phyloP scores from a whole-genome alignment of 1,140 invertebrate species.

The Oryzaephilus surinamensis region DNA sequence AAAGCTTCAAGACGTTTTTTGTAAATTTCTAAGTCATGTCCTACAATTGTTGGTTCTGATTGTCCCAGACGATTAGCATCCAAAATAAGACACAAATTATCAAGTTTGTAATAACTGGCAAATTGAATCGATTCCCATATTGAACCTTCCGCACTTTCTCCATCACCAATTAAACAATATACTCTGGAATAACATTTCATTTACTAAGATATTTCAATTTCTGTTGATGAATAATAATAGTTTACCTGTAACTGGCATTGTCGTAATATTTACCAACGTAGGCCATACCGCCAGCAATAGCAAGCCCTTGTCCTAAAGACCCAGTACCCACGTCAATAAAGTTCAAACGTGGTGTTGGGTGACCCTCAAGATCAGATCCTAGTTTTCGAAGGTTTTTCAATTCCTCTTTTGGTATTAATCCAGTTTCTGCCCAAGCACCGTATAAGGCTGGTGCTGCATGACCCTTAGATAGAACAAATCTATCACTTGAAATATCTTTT shows the following conservation, averaged over 20 bases:
- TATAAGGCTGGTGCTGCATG: constrained; percentile 98
- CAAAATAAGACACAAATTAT: constrained; percentile 94
- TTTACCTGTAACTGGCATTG: constrained; percentile 82
- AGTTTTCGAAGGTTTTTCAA: constrained; percentile 87
- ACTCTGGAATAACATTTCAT: too few relatives aligned
- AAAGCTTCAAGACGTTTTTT: constrained; percentile 82
- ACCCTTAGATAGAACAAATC: constrained; percentile 96
- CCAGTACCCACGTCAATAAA: constrained; percentile 99
- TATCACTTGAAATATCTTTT: constrained; percentile 77
- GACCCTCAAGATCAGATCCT: constrained; percentile 91
- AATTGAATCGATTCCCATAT: constrained; percentile 98
- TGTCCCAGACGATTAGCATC: constrained; percentile 97
- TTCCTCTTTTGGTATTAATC: constrained; percentile 76
- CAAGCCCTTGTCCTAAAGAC: constrained; percentile 93
- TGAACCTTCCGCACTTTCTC: constrained; percentile 97
- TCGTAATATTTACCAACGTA: constrained; percentile 97
- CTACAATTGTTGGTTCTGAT: constrained; percentile 85
- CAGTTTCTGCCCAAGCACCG: constrained; percentile 96
- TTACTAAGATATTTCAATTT: too few relatives aligned
- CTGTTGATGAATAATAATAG: too few relatives aligned
- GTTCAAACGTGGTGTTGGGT: constrained; percentile 93
- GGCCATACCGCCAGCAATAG: constrained; percentile 95
- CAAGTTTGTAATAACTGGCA: constrained; percentile 87
- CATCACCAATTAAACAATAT: constrained; percentile 94
- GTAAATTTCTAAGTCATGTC: constrained; percentile 88